Conservation (phyloP, 2,113 vertebrate genomes). For the Rattus rattus region DNA sequence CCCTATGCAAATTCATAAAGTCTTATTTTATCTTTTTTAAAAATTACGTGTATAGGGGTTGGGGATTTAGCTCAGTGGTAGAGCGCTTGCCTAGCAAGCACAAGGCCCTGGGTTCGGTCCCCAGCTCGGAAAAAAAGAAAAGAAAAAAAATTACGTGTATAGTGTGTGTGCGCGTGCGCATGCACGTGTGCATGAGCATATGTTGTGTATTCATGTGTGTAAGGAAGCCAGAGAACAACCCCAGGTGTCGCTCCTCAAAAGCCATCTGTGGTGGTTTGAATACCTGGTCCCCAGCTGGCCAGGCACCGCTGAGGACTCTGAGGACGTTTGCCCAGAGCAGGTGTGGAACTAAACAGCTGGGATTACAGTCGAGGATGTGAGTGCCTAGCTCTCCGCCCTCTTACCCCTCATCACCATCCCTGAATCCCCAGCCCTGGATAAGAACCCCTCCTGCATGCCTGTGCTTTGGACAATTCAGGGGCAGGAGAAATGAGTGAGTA, state of each 20-base stretch:
- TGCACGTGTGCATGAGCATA: too few relatives aligned
- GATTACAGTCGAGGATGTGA: background rate
- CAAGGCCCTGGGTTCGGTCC: too few relatives aligned
- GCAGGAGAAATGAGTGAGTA: too few relatives aligned
- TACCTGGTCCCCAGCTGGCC: background rate
- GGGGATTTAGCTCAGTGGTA: too few relatives aligned
- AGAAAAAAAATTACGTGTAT: background rate
- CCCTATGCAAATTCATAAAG: background rate
- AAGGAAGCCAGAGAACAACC: background rate
- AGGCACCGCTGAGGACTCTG: too few relatives aligned
- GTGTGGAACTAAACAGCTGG: background rate
- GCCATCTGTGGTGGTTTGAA: background rate
- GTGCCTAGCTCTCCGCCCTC: background rate
- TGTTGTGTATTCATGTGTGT: background rate
- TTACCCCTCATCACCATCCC: too few relatives aligned
- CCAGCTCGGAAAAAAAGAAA: too few relatives aligned
- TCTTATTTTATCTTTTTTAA: too few relatives aligned
- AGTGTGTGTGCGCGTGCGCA: background rate
- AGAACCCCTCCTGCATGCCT: background rate
- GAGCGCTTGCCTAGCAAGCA: too few relatives aligned
- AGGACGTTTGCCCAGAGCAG: background rate
- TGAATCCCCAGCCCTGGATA: background rate
- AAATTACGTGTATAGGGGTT: background rate
- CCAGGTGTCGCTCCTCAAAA: background rate
- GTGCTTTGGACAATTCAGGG: background rate